Conservation (phyloP, 2,113 vertebrate genomes). For the Zosterops lateralis region DNA sequence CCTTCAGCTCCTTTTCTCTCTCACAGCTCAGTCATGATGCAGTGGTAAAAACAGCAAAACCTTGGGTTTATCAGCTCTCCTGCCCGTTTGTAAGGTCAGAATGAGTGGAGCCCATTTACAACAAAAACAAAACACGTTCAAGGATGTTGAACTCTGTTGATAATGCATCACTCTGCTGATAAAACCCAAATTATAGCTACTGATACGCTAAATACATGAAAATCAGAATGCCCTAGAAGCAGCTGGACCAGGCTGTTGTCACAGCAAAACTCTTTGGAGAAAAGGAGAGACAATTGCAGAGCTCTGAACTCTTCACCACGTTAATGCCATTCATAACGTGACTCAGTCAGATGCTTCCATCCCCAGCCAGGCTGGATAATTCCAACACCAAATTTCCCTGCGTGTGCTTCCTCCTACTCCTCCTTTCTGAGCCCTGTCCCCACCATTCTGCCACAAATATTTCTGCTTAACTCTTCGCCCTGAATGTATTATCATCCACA, state of each 20-base stretch:
- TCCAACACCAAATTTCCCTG: background rate
- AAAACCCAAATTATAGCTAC: background rate
- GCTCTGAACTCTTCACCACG: background rate
- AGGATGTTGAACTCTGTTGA: background rate
- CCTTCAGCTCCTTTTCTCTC: background rate
- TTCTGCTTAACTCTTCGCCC: background rate
- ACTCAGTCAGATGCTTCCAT: background rate
- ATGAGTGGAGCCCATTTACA: background rate
- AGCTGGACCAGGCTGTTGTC: background rate
- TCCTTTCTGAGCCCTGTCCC: background rate
- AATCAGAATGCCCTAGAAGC: background rate
- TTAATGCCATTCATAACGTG: background rate
- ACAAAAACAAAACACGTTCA: background rate
- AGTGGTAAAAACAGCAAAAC: background rate
- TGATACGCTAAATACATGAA: background rate
- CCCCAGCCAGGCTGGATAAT: background rate
- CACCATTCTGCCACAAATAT: background rate
- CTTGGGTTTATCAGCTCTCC: background rate
- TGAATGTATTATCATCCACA: background rate
- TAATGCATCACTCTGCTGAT: background rate
- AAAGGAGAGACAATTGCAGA: background rate
- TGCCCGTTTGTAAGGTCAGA: background rate
- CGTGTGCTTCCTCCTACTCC: background rate
- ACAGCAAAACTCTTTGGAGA: background rate
- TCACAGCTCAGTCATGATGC: background rate